Percentiles rank a stretch among this genome's conserved stretches.
Conservation (phyloP, 2,113 vertebrate genomes). For the Ceuthmochares aereus region DNA sequence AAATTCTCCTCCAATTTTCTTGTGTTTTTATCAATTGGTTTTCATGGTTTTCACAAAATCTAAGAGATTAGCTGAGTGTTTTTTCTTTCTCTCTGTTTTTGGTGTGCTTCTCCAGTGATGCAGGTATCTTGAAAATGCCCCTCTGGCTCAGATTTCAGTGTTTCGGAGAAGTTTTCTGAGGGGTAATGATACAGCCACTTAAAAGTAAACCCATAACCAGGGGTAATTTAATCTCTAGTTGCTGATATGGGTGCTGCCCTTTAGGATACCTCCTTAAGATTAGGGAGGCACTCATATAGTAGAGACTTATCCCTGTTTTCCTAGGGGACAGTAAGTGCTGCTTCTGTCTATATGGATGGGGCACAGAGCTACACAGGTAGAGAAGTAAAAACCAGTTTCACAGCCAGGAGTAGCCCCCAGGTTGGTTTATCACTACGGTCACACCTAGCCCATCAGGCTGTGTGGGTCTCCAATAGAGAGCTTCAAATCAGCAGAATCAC, state of each 20-base stretch:
- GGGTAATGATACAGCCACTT: neutral
- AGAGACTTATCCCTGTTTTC: neutral
- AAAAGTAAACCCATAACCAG: neutral
- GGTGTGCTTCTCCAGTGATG: neutral
- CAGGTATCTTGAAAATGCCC: neutral
- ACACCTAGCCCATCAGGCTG: too few species aligned
- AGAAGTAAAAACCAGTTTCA: neutral
- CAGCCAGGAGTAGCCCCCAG: neutral
- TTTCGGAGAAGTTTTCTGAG: neutral
- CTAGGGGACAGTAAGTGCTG: neutral
- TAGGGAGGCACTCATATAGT: neutral
- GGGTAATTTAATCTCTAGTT: neutral
- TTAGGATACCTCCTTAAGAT: neutral
- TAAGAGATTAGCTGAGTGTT: neutral
- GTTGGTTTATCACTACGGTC: neutral
- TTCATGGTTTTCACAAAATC: neutral
- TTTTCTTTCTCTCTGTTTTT: neutral
- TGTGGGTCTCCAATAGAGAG: neutral
- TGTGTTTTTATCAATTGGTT: neutral
- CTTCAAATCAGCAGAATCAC: neutral
- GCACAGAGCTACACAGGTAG: neutral
- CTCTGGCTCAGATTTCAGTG: neutral
- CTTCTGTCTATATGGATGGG: neutral
- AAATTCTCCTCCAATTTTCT: neutral
- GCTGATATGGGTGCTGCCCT: neutral